A percentile compares a stretch with the other conserved stretches of the same genome.
These are phyloP conservation scores for Dusona sp. DNA, from an alignment of 2,888 invertebrate species.

Conservation along the genomic window DNA sequence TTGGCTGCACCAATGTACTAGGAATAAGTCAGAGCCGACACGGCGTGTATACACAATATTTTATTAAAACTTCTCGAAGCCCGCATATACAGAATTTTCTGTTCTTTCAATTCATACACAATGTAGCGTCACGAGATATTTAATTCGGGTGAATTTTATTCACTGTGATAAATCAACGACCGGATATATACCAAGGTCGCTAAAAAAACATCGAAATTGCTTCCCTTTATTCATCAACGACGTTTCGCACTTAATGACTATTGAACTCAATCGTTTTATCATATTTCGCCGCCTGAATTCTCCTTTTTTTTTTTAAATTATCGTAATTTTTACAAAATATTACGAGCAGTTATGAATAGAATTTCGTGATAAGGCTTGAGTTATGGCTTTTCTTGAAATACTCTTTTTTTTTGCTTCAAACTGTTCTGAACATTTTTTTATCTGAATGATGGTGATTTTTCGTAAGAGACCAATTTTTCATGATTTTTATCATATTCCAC, in stretches of 20 bases:
- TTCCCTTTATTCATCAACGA: slow-evolving; percentile 19
- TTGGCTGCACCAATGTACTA: slow-evolving; percentile 36
- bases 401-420: not conserved
- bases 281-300: not conserved
- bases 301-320: not conserved
- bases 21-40: slow-evolving; percentile 47
- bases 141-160: slow-evolving; percentile 36
- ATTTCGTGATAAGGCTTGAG: not conserved
- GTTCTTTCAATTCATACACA: slow-evolving; percentile 4
- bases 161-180: slow-evolving; percentile 50
- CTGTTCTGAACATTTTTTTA: not conserved
- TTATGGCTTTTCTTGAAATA: not conserved
- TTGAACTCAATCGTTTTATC: not conserved
- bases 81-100: slow-evolving; percentile 36
- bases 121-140: slow-evolving; percentile 25
- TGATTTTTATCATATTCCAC: slow-evolving; percentile 25
- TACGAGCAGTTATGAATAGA: not conserved
- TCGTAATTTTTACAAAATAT: not conserved
- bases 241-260: not conserved
- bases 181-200: slow-evolving; percentile 32
- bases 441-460: not conserved
- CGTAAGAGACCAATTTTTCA: slow-evolving; percentile 11
- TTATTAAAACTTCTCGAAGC: slow-evolving; percentile 64
- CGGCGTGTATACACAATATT: slow-evolving; percentile 48
- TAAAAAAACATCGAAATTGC: not conserved